phyloP scores from a whole-genome alignment of 2,797 vertebrate genomes.

The Ctenochaetus hawaiiensis region DNA sequence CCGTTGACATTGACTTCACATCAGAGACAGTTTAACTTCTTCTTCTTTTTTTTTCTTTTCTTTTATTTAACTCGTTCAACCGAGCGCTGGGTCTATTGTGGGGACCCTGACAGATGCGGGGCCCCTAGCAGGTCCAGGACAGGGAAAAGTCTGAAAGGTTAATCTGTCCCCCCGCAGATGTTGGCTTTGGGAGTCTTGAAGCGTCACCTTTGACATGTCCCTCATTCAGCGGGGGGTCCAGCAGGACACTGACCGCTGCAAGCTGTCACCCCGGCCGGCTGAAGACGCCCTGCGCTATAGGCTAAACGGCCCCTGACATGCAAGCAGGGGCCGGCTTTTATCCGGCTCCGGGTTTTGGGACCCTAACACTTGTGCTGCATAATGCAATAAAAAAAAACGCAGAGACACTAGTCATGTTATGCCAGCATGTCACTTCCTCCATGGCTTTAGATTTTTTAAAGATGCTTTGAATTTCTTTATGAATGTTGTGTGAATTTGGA shows the following conservation, averaged over 20 bases:
- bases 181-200: slow-evolving; percentile 92
- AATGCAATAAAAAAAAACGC: slow-evolving; percentile 16
- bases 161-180: slow-evolving; percentile 91
- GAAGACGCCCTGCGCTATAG: slow-evolving; percentile 79
- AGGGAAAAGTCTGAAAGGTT: slow-evolving; percentile 92
- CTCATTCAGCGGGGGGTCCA: slow-evolving; percentile 84
- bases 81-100: slow-evolving; percentile 79
- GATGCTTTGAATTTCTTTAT: background rate
- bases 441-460: background rate
- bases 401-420: slow-evolving; percentile 5
- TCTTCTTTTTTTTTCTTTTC: slow-evolving; percentile 63
- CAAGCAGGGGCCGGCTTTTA: slow-evolving; percentile 27
- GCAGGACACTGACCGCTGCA: slow-evolving; percentile 89
- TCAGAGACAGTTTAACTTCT: slow-evolving; percentile 87
- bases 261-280: slow-evolving; percentile 88
- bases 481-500: background rate
- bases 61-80: slow-evolving; percentile 85
- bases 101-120: slow-evolving; percentile 86
- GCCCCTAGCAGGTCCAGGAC: slow-evolving; percentile 87
- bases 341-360: slow-evolving; percentile 29
- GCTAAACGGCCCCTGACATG: slow-evolving; percentile 73
- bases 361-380: slow-evolving; percentile 23
- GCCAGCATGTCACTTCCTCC: slow-evolving; percentile 48
- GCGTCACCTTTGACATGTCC: slow-evolving; percentile 95
- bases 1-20: slow-evolving; percentile 85